phyloP scores from a whole-genome alignment of 2,888 invertebrate genomes.

The Yponomeuta malinellus region DNA sequence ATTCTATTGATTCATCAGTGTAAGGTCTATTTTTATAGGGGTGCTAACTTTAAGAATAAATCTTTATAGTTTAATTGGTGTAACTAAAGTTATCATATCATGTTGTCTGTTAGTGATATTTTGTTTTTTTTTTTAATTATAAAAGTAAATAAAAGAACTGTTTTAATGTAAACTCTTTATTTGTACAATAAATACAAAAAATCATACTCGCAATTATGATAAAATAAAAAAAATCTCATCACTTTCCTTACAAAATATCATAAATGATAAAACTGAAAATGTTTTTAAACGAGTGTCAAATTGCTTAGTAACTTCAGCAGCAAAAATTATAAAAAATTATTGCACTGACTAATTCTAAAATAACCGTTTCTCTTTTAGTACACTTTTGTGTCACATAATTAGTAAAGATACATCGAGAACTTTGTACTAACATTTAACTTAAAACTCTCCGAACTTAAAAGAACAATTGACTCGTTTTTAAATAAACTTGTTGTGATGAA shows the following conservation, averaged over 20 bases:
- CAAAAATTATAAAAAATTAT: constrained; percentile 37
- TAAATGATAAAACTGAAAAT: constrained; percentile 28
- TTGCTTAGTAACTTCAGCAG: constrained; percentile 20
- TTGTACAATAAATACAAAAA: constrained; percentile 75
- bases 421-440: constrained; percentile 68
- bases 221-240: constrained; percentile 63
- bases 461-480: not conserved
- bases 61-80: not conserved
- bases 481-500: constrained; percentile 41
- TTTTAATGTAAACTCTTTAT: constrained; percentile 68
- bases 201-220: constrained; percentile 65
- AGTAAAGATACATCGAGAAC: constrained; percentile 31
- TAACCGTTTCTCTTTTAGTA: not conserved
- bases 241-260: constrained; percentile 51
- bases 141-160: constrained; percentile 17
- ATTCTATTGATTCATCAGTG: not conserved
- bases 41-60: not conserved
- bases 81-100: not conserved
- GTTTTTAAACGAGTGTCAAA: constrained; percentile 9
- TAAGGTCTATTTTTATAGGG: not conserved
- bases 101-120: not conserved
- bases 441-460: constrained; percentile 35
- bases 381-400: constrained; percentile 2
- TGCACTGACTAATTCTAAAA: constrained; percentile 42
- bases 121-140: not conserved